These are phyloP conservation scores for Poecilia picta DNA, from an alignment of 2,797 vertebrate genomes.

Conservation along the genomic window DNA sequence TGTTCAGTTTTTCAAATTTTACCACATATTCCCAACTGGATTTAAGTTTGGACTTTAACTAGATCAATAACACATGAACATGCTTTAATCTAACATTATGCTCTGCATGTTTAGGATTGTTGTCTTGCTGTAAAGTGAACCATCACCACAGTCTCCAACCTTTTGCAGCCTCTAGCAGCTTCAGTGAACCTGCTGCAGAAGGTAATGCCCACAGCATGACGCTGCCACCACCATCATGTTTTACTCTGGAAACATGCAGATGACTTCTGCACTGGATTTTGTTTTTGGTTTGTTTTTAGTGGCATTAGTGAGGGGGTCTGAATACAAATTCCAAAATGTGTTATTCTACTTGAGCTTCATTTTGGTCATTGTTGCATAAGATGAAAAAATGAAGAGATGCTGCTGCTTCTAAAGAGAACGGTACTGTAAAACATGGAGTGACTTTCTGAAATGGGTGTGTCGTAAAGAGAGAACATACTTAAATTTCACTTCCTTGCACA, in stretches of 20 bases:
- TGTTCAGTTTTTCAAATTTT: background rate
- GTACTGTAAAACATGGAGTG: background rate
- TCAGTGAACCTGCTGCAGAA: too few species aligned
- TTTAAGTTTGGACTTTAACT: background rate
- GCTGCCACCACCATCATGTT: too few species aligned
- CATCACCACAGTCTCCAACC: too few species aligned
- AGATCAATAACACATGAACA: background rate
- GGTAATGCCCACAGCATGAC: too few species aligned
- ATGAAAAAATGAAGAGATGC: background rate
- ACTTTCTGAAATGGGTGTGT: background rate
- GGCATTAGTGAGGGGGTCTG: background rate
- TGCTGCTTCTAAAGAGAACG: background rate
- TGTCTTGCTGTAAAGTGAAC: too few species aligned
- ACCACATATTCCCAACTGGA: background rate
- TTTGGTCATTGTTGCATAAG: background rate
- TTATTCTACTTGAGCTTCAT: background rate
- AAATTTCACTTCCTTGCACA: constrained; percentile 91
- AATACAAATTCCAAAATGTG: background rate
- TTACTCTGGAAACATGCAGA: too few species aligned
- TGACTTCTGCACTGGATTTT: too few species aligned
- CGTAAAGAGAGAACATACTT: constrained; percentile 78
- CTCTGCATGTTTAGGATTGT: background rate
- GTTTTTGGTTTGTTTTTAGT: background rate
- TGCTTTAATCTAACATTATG: too few species aligned
- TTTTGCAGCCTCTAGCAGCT: too few species aligned